Evolutionary conservation across 2,888 invertebrate genomes (phyloP).

Genomic region (Minunthozetes semirufus): DNA sequence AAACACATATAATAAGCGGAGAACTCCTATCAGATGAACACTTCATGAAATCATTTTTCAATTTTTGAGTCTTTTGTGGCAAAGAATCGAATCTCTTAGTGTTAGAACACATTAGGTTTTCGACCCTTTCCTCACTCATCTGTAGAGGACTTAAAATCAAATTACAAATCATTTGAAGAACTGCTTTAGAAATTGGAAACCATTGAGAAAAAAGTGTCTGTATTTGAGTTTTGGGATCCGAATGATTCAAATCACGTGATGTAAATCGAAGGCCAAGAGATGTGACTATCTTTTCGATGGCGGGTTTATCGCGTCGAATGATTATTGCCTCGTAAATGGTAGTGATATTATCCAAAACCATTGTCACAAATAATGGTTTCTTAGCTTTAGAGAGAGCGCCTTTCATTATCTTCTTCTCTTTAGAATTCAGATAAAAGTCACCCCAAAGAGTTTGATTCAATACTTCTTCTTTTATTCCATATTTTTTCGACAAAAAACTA

Average conservation of each 20-base stretch:
- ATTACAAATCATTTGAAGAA: constrained; percentile 70
- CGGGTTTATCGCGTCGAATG: constrained; percentile 56
- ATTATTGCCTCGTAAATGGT: constrained; percentile 75
- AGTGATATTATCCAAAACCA: constrained; percentile 85
- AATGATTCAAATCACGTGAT: constrained; percentile 67
- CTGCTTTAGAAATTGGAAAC: constrained; percentile 74
- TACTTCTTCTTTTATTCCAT: constrained; percentile 65
- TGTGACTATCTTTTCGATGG: constrained; percentile 50
- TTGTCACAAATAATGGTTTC: constrained; percentile 83
- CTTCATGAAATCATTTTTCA: constrained; percentile 55
- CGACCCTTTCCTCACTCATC: constrained; percentile 67
- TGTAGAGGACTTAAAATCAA: constrained; percentile 74
- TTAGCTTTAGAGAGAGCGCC: constrained; percentile 85
- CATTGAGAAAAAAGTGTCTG: constrained; percentile 78
- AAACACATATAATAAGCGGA: constrained; percentile 68
- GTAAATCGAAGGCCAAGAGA: constrained; percentile 65
- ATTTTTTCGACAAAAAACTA: constrained; percentile 63
- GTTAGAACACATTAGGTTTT: constrained; percentile 68
- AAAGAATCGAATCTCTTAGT: constrained; percentile 58
- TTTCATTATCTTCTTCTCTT: constrained; percentile 71
- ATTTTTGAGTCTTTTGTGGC: constrained; percentile 61
- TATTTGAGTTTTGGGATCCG: constrained; percentile 68
- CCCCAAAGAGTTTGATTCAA: constrained; percentile 83
- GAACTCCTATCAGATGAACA: constrained; percentile 51
- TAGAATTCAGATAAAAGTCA: constrained; percentile 78